phyloP scores from a whole-genome alignment of 2,888 invertebrate species.

The Drosophila pseudotalamancana region DNA sequence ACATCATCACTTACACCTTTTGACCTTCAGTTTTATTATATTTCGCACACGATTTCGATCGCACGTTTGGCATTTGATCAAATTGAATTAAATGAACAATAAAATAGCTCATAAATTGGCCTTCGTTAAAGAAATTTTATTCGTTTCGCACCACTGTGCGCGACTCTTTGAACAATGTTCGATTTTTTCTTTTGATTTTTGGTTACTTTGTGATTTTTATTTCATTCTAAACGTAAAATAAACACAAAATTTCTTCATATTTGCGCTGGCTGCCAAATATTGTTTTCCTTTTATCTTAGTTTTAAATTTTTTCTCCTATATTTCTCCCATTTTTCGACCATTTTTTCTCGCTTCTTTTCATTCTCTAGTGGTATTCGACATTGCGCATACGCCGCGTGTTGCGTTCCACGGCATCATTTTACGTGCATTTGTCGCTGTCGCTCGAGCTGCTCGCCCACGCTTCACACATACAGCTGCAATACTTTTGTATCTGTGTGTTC shows the following conservation, averaged over 20 bases:
- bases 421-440: conserved; percentile 50
- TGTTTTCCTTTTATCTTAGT: too few species aligned
- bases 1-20: conserved; percentile 33
- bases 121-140: conserved; percentile 2
- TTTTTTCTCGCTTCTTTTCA: neutral
- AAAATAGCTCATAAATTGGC: neutral
- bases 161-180: conserved; percentile 3
- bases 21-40: conserved; percentile 51
- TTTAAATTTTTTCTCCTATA: too few species aligned
- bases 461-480: neutral
- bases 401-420: conserved; percentile 19
- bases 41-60: conserved; percentile 14
- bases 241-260: conserved; percentile 46
- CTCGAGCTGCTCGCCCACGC: conserved; percentile 47
- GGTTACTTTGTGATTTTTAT: conserved; percentile 1
- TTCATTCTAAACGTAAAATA: conserved; percentile 13
- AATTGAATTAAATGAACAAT: conserved; percentile 26
- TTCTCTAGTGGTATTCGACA: conserved; percentile 9
- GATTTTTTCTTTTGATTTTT: neutral
- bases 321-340: too few species aligned
- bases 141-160: neutral
- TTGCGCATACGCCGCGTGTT: conserved; percentile 49
- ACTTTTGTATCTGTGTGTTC: conserved; percentile 5
- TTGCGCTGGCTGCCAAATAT: conserved; percentile 26
- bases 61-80: conserved; percentile 20